These are phyloP conservation scores for Climacteris rufus DNA, from an alignment of 2,113 vertebrate species.

Conservation along the genomic window DNA sequence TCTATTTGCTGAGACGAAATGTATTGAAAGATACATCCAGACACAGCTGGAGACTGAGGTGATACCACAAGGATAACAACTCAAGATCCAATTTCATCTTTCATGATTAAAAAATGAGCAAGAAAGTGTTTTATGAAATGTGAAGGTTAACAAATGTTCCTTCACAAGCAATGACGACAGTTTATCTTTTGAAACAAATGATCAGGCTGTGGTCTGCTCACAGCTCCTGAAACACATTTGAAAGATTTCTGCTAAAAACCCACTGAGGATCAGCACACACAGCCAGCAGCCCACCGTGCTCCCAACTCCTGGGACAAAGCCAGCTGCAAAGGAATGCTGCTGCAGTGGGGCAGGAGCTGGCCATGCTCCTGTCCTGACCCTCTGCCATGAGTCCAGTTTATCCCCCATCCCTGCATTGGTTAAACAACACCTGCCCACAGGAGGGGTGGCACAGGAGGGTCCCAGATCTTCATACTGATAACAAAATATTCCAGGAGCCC, in stretches of 20 bases:
- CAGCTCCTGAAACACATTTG: background rate
- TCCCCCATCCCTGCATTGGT: accelerated
- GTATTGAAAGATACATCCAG: conserved; percentile 38
- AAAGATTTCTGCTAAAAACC: background rate
- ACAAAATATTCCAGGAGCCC: background rate
- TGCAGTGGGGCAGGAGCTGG: accelerated
- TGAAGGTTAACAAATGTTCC: conserved; percentile 65
- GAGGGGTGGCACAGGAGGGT: background rate
- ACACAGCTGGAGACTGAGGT: conserved; percentile 60
- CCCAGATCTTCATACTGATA: background rate
- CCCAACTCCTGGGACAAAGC: background rate
- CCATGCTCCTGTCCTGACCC: accelerated
- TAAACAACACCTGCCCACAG: accelerated
- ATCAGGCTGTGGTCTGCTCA: background rate
- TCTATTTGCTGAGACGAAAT: conserved; percentile 53
- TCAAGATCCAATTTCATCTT: conserved; percentile 67
- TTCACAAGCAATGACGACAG: conserved; percentile 50
- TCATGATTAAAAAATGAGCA: conserved; percentile 69
- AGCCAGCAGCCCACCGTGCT: accelerated
- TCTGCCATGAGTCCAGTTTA: background rate
- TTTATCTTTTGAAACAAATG: conserved; percentile 62
- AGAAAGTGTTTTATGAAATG: conserved; percentile 64
- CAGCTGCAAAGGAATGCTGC: accelerated
- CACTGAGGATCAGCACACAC: accelerated
- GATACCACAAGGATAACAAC: conserved; percentile 62